Conservation (phyloP, 1,140 invertebrate species). For the Chlorops oryzae region DNA sequence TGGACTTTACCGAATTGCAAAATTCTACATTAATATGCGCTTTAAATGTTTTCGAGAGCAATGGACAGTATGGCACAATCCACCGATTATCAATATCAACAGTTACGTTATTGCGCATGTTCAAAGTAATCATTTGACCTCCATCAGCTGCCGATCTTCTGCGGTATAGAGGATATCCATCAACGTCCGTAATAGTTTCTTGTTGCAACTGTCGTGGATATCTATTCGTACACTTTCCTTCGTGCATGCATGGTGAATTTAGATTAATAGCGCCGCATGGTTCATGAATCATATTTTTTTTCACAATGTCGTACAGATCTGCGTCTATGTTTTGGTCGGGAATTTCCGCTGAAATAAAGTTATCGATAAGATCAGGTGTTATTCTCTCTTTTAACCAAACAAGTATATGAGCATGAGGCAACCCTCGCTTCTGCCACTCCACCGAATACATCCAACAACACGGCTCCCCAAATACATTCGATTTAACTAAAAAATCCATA, state of each 20-base stretch:
- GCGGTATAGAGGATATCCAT: constrained; percentile 48
- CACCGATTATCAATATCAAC: no score
- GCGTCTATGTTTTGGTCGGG: constrained; percentile 40
- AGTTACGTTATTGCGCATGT: no score
- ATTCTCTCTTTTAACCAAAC: constrained; percentile 6
- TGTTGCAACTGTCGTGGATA: constrained; percentile 20
- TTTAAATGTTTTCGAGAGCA: no score
- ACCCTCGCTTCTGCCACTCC: constrained; percentile 49
- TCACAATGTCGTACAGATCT: constrained; percentile 40
- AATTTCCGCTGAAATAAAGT: no score
- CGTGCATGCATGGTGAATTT: constrained; percentile 39
- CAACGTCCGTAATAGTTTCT: constrained; percentile 30
- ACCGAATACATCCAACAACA: constrained; percentile 48
- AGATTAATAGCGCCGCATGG: constrained; percentile 47
- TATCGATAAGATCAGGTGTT: no score
- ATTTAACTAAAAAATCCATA: constrained; percentile 46
- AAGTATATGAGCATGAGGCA: constrained; percentile 14
- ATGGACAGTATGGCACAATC: no score
- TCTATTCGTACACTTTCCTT: constrained; percentile 26
- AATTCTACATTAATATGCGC: no score
- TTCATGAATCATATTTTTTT: constrained; percentile 52
- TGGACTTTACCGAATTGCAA: no score
- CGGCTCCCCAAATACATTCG: constrained; percentile 36
- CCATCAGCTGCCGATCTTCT: constrained; percentile 35
- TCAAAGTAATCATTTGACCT: constrained; percentile 7